phyloP scores from a whole-genome alignment of 1,140 invertebrate species.

The Muscidifurax raptorellus region DNA sequence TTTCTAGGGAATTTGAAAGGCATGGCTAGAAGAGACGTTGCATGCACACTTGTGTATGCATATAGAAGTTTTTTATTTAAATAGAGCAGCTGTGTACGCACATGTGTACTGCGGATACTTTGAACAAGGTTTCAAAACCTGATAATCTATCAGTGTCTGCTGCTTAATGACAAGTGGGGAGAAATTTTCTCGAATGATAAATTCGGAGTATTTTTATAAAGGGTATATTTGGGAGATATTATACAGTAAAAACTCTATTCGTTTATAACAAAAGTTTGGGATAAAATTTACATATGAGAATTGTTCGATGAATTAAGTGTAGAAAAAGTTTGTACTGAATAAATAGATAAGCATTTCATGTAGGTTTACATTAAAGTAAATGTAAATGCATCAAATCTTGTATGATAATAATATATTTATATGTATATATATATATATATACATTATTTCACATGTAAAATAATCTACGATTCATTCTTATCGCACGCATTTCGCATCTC shows the following conservation, averaged over 20 bases:
- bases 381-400: conserved; percentile 41
- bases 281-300: no score
- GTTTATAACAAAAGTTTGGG: no score
- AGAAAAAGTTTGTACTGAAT: conserved; percentile 7
- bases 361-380: conserved; percentile 37
- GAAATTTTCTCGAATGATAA: no score
- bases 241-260: no score
- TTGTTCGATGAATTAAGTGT: neutral
- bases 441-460: conserved; percentile 70
- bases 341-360: neutral
- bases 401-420: conserved; percentile 62
- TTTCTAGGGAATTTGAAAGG: neutral
- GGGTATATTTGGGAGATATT: no score
- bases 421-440: conserved; percentile 65
- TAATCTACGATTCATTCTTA: conserved; percentile 60
- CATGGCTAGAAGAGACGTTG: neutral
- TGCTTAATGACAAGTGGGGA: no score
- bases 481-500: conserved; percentile 41
- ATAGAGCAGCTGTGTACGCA: neutral
- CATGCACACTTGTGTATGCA: neutral
- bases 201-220: no score
- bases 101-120: neutral
- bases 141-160: no score
- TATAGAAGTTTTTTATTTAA: neutral
- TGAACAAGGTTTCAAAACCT: no score